Conservation (phyloP, 2,888 invertebrate species). For the Eupeodes latifasciatus region DNA sequence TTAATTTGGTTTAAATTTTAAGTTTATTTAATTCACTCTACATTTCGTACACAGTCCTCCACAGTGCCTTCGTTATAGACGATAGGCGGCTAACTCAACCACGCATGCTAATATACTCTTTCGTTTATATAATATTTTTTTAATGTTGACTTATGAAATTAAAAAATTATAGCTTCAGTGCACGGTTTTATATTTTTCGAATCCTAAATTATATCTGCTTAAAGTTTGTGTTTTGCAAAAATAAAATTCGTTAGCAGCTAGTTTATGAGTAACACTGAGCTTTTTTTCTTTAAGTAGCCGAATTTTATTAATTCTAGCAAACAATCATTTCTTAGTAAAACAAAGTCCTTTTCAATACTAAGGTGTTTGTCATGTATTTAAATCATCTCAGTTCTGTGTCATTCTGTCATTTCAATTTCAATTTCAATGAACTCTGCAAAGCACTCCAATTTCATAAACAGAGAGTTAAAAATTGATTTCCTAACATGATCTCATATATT, state of each 20-base stretch:
- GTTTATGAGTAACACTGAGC: conserved; percentile 63
- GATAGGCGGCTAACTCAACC: conserved; percentile 67
- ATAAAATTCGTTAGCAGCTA: conserved; percentile 58
- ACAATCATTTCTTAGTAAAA: conserved; percentile 40
- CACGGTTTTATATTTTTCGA: conserved; percentile 52
- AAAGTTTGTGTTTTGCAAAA: conserved; percentile 56
- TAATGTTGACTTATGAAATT: conserved; percentile 40
- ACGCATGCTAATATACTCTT: conserved; percentile 67
- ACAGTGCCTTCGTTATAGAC: conserved; percentile 70
- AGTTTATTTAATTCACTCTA: conserved; percentile 79
- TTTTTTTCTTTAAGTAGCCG: conserved; percentile 43
- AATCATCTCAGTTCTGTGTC: conserved; percentile 64
- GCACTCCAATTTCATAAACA: conserved; percentile 65
- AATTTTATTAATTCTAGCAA: conserved; percentile 50
- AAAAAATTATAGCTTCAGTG: conserved; percentile 61
- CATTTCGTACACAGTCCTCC: conserved; percentile 81
- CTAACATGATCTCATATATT: conserved; percentile 46
- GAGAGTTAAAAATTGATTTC: conserved; percentile 46
- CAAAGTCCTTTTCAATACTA: conserved; percentile 46
- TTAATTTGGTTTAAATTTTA: conserved; percentile 73
- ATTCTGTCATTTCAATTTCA: conserved; percentile 61
- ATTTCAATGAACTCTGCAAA: conserved; percentile 64
- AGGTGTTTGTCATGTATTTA: conserved; percentile 41
- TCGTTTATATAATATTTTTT: conserved; percentile 47
- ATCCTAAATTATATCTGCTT: conserved; percentile 64